A percentile compares a stretch with the other conserved stretches of the same genome.
Evolutionary conservation across 2,797 vertebrate genomes (phyloP).

Genomic region (Phaenicophaeus curvirostris): DNA sequence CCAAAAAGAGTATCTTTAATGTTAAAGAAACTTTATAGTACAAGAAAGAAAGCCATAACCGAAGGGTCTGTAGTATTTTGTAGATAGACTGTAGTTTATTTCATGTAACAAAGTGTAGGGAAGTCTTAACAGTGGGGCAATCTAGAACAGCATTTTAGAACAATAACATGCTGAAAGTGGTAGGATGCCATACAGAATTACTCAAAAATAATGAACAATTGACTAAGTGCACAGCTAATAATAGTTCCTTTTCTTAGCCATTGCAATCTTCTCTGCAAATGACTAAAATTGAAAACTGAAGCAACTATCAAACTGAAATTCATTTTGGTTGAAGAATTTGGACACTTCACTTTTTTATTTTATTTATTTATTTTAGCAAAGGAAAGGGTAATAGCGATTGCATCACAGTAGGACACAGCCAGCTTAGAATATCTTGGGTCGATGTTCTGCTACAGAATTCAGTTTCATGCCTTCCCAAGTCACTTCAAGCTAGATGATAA

Average conservation of each 20-base stretch:
- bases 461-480: background rate
- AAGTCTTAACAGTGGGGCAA: background rate
- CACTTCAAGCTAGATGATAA: background rate
- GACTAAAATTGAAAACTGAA: background rate
- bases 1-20: background rate
- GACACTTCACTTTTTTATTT: background rate
- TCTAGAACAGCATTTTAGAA: background rate
- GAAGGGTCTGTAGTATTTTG: background rate
- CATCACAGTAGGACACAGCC: background rate
- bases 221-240: background rate
- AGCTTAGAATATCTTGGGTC: background rate
- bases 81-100: background rate
- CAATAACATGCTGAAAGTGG: background rate
- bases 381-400: background rate
- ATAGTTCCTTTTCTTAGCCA: background rate
- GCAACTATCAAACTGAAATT: background rate
- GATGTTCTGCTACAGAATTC: background rate
- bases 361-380: background rate
- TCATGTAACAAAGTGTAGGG: background rate
- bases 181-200: background rate
- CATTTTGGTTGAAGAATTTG: background rate
- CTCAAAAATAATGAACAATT: background rate
- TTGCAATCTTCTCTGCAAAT: background rate
- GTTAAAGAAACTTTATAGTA: background rate
- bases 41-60: background rate